Evolutionary conservation across 1,140 invertebrate genomes (phyloP).

Genomic region (Drosophila tropicalis): DNA sequence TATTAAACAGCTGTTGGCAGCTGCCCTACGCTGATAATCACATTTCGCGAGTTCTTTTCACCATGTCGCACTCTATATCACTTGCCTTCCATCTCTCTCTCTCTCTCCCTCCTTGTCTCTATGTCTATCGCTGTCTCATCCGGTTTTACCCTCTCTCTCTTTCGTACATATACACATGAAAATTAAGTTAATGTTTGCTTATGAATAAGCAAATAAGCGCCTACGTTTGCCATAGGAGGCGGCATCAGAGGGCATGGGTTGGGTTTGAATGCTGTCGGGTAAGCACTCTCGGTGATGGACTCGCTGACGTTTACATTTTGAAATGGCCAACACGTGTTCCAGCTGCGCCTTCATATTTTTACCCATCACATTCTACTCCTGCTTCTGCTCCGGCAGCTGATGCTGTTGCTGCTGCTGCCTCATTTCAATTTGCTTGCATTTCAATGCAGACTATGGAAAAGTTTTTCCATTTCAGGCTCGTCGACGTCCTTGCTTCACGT

Average conservation of each 20-base stretch:
- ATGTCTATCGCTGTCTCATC: neutral
- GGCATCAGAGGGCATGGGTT: neutral
- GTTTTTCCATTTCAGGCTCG: constrained; percentile 70
- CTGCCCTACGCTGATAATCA: constrained; percentile 67
- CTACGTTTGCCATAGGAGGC: constrained; percentile 40
- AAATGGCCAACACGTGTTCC: constrained; percentile 77
- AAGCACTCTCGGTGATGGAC: constrained; percentile 58
- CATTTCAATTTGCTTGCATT: constrained; percentile 81
- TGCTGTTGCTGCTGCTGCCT: constrained; percentile 8
- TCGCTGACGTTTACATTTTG: constrained; percentile 75
- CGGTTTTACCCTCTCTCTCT: neutral
- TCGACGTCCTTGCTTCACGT: constrained; percentile 53
- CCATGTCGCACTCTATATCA: constrained; percentile 16
- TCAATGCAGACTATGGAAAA: constrained; percentile 65
- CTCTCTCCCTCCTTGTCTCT: neutral
- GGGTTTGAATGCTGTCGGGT: constrained; percentile 3
- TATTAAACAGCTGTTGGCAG: constrained; percentile 71
- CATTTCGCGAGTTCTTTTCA: constrained; percentile 72
- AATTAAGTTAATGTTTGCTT: constrained; percentile 83
- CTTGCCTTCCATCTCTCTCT: constrained; percentile 1
- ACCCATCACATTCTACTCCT: neutral
- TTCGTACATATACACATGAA: constrained; percentile 46
- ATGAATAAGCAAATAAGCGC: constrained; percentile 82
- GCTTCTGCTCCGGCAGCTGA: too few relatives aligned
- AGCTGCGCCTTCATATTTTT: constrained; percentile 13